These are phyloP conservation scores for Myotis vivesi DNA, from an alignment of 2,797 vertebrate species.

Conservation along the genomic window DNA sequence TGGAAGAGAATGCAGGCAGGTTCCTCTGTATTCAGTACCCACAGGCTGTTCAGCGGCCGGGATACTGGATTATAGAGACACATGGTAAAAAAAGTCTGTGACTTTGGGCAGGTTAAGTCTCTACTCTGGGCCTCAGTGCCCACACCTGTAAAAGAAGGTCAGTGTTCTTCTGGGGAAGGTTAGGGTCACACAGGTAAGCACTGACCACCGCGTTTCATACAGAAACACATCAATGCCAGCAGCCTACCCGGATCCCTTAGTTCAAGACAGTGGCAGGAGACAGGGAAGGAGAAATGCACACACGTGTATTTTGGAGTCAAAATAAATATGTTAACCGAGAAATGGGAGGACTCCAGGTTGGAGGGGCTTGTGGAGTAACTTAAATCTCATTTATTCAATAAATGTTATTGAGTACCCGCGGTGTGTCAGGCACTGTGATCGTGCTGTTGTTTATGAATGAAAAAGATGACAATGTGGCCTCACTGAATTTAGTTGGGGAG, in stretches of 20 bases:
- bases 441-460: neutral
- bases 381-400: neutral
- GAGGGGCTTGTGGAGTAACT: neutral
- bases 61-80: neutral
- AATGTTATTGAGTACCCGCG: neutral
- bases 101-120: neutral
- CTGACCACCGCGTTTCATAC: neutral
- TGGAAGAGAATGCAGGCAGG: neutral
- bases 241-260: neutral
- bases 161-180: neutral
- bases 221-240: neutral
- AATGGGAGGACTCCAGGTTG: neutral
- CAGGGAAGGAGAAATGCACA: neutral
- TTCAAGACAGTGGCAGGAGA: conserved; percentile 5
- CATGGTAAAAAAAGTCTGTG: neutral
- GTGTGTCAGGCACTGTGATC: neutral
- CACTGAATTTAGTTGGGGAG: neutral
- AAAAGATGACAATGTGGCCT: neutral
- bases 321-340: neutral
- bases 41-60: accelerated
- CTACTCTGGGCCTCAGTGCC: neutral
- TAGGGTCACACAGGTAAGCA: neutral
- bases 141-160: neutral
- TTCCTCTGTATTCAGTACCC: neutral
- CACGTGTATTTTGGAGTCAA: neutral